Evolutionary conservation across 2,797 vertebrate genomes (phyloP), one percentile per base, ranked within the genome.

Genomic region (Poecilia picta): DNA sequence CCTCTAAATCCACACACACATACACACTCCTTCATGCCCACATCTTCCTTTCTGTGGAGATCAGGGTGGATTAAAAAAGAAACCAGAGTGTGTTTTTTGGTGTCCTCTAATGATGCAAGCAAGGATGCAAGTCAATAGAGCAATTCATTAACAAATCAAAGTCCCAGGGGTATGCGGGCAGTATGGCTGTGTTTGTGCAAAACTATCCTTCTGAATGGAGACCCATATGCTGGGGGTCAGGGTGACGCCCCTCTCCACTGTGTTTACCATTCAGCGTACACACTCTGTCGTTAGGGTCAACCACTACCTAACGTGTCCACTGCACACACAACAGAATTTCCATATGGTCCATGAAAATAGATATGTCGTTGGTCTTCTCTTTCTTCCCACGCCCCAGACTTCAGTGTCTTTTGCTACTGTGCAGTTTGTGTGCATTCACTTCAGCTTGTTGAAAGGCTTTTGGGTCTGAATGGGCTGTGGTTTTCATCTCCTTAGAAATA

Each of bases 81-180:
- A 92, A 96, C 96, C 96, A 95, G 83, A 92, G 95, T 95, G 95
- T 93, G 96, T 97, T 94, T 96, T 97, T 71, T 97, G 96, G 96
- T 97, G 95, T 96, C 95, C 96, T 97, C 97, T 97, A 98, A 98
- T 97, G 97, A 99, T 97, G 96, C 97, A 97, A 96, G 96, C 95
- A 94, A 97, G 95, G 97, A 97, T 97, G 95, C 95, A 97, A 98
- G 97, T 98, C 97, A 98, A 98, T 97, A 97, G 97, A 98, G 96
- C 97, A 98, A 98, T 99, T 99, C 97, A 98, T 99, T 99, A 99
- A 99, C 98, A 97, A 98, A 97, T 98, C 97, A 98, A 96, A 97
- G 97, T 97, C 97, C 97, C 97, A 92, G 74, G 95, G 97, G 97
- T 92, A 85, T 83, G 93, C 94, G 94, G 91, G 94, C 88, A 95